Conservation (phyloP, 1,140 invertebrate genomes). For the Hirudo medicinalis region DNA sequence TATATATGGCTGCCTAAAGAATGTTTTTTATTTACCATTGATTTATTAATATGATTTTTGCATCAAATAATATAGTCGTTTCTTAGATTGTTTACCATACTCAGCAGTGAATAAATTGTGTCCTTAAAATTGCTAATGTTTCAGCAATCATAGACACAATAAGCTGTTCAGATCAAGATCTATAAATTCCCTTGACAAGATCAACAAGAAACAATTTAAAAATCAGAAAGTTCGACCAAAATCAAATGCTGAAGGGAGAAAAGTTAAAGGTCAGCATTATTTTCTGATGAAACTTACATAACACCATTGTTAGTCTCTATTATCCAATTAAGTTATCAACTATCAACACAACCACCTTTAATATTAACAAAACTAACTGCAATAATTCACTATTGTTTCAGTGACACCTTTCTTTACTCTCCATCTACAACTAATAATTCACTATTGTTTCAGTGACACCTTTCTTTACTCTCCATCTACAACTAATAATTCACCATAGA, state of each 20-base stretch:
- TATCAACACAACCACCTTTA: no score
- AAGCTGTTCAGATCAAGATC: constrained; percentile 73
- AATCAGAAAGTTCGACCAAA: background rate
- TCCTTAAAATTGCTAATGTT: constrained; percentile 18
- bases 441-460: no score
- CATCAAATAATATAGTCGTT: background rate
- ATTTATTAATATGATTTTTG: background rate
- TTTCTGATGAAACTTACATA: background rate
- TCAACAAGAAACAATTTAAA: background rate
- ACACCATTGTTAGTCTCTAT: background rate
- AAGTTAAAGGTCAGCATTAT: background rate
- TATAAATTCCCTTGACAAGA: constrained; percentile 13
- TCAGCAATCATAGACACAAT: constrained; percentile 64
- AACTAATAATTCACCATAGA: no score
- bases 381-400: no score
- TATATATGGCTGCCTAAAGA: background rate
- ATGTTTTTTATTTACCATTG: background rate
- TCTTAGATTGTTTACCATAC: no score
- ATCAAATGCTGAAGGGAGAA: background rate
- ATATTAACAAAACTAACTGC: no score
- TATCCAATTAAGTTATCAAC: no score
- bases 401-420: no score
- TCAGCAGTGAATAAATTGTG: no score
- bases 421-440: no score
- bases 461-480: no score